Evolutionary conservation across 92 coral and sea anemone species (phyloP).

Genomic region (Actinostola sp.): DNA sequence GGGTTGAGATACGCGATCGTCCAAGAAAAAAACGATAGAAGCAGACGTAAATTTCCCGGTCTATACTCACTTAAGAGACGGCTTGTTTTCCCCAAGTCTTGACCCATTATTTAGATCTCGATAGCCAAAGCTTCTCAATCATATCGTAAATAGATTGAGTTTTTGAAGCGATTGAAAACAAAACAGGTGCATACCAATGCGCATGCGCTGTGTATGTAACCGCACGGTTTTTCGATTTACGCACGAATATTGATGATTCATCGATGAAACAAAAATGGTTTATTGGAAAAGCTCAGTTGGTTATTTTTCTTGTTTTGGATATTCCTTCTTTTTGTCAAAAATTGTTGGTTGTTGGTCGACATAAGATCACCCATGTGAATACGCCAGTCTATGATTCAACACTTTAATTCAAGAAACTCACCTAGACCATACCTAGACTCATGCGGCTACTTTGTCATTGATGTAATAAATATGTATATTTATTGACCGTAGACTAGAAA

Average conservation of each 20-base stretch:
- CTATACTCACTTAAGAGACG: slow-evolving; percentile 73
- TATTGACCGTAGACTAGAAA: too few relatives aligned
- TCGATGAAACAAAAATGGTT: background rate
- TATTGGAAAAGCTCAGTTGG: background rate
- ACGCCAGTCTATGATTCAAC: too few relatives aligned
- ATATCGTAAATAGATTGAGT: slow-evolving; percentile 10
- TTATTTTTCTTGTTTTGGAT: background rate
- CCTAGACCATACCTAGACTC: too few relatives aligned
- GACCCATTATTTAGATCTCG: slow-evolving; percentile 70
- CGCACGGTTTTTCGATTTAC: slow-evolving; percentile 1
- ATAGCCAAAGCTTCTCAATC: background rate
- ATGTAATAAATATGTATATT: too few relatives aligned
- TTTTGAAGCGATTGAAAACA: slow-evolving; percentile 17
- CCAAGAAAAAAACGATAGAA: background rate
- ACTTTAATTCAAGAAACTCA: too few relatives aligned
- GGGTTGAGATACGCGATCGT: slow-evolving; percentile 36
- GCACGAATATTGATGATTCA: background rate
- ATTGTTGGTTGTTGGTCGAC: background rate
- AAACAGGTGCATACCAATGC: slow-evolving; percentile 39
- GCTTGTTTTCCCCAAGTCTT: slow-evolving; percentile 91
- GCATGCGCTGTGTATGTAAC: slow-evolving; percentile 21
- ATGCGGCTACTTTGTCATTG: too few relatives aligned
- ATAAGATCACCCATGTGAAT: background rate
- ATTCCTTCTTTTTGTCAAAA: background rate
- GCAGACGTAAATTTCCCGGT: background rate